phyloP scores from a whole-genome alignment of 2,113 vertebrate genomes.

The Microcebus lehilahytsara region DNA sequence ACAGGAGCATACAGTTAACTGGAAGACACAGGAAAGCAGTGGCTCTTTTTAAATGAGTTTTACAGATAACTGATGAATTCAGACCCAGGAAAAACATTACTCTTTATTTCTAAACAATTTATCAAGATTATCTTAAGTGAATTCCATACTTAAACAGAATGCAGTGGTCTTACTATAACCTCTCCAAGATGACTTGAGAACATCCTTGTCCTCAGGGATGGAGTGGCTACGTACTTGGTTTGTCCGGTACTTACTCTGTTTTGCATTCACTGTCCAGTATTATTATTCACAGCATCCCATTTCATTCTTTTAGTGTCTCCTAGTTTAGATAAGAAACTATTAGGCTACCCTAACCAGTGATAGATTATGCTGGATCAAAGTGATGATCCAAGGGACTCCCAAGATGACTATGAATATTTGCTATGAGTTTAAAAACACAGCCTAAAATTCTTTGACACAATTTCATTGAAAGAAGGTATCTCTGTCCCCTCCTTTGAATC shows the following conservation, averaged over 20 bases:
- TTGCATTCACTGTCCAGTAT: not conserved
- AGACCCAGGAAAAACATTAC: not conserved
- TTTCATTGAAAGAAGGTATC: not conserved
- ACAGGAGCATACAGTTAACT: not conserved
- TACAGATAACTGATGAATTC: not conserved
- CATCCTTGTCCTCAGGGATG: not conserved
- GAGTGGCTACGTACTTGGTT: not conserved
- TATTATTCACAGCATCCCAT: not conserved
- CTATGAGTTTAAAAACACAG: too few species aligned
- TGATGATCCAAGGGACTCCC: not conserved
- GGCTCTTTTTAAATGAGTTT: not conserved
- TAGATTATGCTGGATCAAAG: not conserved
- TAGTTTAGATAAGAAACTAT: not conserved
- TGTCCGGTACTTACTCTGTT: not conserved
- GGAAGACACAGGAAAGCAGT: not conserved
- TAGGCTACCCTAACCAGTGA: not conserved
- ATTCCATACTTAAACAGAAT: not conserved
- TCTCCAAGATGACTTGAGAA: not conserved
- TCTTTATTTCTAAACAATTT: not conserved
- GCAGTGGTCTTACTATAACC: not conserved
- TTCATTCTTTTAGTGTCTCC: not conserved
- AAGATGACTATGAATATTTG: not conserved
- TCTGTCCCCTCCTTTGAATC: not conserved
- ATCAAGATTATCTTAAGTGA: not conserved
- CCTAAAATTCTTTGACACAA: not conserved